These are phyloP conservation scores for Calliphora vomitoria DNA, from an alignment of 2,888 invertebrate genomes.

Conservation along the genomic window DNA sequence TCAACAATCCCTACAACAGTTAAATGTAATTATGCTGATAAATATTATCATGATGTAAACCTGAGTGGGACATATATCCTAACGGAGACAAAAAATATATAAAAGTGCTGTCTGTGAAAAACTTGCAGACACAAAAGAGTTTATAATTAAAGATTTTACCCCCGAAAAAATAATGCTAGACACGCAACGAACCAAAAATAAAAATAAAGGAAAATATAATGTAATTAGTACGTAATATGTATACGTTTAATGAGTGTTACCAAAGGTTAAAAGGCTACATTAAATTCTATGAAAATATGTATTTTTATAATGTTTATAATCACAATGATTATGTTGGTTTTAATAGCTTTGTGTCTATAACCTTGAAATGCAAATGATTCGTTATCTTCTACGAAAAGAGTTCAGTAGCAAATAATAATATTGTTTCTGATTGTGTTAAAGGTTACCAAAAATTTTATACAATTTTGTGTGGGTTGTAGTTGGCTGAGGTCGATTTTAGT, in stretches of 20 bases:
- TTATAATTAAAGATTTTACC: constrained; percentile 47
- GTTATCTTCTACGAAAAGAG: not conserved
- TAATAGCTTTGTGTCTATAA: not conserved
- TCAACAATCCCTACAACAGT: constrained; percentile 66
- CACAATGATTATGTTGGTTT: not conserved
- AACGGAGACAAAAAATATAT: not conserved
- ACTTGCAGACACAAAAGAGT: constrained; percentile 14
- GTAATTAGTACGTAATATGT: not conserved
- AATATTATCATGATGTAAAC: constrained; percentile 45
- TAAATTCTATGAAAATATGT: constrained; percentile 5
- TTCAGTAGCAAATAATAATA: not conserved
- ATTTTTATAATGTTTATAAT: constrained; percentile 12
- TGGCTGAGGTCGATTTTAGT: no score
- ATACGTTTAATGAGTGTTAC: not conserved
- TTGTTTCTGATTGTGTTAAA: not conserved
- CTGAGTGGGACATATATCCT: constrained; percentile 5
- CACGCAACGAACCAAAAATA: constrained; percentile 52
- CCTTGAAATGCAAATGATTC: constrained; percentile 16
- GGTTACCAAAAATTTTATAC: not conserved
- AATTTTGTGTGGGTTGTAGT: no score
- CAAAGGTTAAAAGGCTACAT: constrained; percentile 1
- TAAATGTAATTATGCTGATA: constrained; percentile 66
- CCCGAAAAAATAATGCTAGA: constrained; percentile 7
- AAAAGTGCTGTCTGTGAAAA: not conserved
- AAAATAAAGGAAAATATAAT: not conserved